phyloP scores from a whole-genome alignment of 2,888 invertebrate species.

The Acheta domesticus region DNA sequence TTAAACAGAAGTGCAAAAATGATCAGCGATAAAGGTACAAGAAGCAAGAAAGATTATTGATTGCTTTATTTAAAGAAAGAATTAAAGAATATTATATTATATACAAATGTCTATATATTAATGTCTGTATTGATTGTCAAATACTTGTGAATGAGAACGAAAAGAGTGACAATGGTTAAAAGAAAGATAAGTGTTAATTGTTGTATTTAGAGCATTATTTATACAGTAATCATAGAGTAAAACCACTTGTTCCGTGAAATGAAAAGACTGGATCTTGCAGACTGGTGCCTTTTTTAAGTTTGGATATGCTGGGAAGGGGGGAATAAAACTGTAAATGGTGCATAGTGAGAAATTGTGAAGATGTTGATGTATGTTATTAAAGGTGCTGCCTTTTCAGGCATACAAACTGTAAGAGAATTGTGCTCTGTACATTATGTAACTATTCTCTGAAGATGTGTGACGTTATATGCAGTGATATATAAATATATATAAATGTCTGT shows the following conservation, averaged over 20 bases:
- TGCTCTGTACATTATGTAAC: not conserved
- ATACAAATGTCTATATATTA: constrained; percentile 26
- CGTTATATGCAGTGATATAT: not conserved
- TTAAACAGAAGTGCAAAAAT: constrained; percentile 19
- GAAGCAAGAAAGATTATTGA: constrained; percentile 21
- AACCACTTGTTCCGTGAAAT: constrained; percentile 26
- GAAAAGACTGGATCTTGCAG: constrained; percentile 22
- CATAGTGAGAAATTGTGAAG: constrained; percentile 12
- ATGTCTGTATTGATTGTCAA: constrained; percentile 27
- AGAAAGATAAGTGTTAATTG: constrained; percentile 31
- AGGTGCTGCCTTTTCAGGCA: constrained; percentile 29
- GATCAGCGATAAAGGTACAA: not conserved
- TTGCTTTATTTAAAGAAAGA: constrained; percentile 30
- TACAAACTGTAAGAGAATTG: not conserved
- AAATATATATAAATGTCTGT: not conserved
- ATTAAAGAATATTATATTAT: constrained; percentile 31
- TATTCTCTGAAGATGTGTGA: constrained; percentile 27
- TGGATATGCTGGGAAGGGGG: constrained; percentile 23
- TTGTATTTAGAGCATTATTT: constrained; percentile 33
- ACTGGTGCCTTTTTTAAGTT: constrained; percentile 19
- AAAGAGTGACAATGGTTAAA: constrained; percentile 25
- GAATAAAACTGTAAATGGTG: constrained; percentile 20
- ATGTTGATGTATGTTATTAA: not conserved
- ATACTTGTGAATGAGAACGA: constrained; percentile 22
- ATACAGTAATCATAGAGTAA: constrained; percentile 24